Evolutionary conservation across 2,888 invertebrate genomes (phyloP), one percentile per base, ranked within the genome.

Genomic region (Amiota minor): DNA sequence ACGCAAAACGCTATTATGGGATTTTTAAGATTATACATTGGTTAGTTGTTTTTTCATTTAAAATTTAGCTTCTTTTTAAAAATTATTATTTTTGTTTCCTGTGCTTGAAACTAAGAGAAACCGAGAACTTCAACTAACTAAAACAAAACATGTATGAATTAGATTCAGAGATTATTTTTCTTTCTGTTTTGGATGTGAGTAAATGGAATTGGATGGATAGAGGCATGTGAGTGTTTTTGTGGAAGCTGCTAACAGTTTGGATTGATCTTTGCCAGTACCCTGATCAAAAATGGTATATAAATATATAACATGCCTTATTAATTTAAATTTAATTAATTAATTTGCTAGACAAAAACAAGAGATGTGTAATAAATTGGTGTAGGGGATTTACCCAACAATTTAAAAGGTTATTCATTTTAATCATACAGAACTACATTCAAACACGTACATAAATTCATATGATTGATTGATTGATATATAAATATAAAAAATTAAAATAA

Each of bases 231-330:
- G 35, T 6, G 2, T 35, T 35, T 35, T 35, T 35, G 35, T 35
- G 6, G 35, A 35, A 35, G 35, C 35, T 35, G 35, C 35, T 35
- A 35, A 35, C 35, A 35, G 6, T 35, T 35, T 35, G 35, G 35
- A 4, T 35, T 35, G 35, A 35, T 2, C 1, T 23, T 23, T 1
- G 23, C 23, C 23, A 23, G 23, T 23, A 23, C 35, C 35, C 0
- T 35, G 35, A 6, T 35, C 35, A 35, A 35, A 6, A 76, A 81
- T n/a, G n/a, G n/a, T 78, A 81, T 64, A 77, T 77, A 75, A 77
- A 79, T 75, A 83, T 80, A 78, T 81, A 83, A 84, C 82, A 79
- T 82, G 82, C 80, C 81, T 84, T 35, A 35, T 6, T 35, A 85
- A 76, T 55, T 61, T 47, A 20, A 84, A 75, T 78, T 77, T 83